These are phyloP conservation scores for Amiota mariae DNA, from an alignment of 2,888 invertebrate species.

Conservation along the genomic window DNA sequence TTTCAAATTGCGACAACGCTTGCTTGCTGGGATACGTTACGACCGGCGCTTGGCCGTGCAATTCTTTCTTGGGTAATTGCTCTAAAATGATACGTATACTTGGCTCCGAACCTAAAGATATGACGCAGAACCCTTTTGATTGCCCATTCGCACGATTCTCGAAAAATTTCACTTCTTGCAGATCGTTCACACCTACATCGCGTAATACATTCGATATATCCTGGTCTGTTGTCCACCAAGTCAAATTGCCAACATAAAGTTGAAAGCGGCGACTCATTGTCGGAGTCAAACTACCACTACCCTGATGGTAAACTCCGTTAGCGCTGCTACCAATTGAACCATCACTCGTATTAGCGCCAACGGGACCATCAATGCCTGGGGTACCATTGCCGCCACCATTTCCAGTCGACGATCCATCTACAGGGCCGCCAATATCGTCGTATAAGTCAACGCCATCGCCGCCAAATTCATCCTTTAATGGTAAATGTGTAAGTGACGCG, in stretches of 20 bases:
- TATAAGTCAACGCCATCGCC: constrained; percentile 90
- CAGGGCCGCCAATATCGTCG: constrained; percentile 94
- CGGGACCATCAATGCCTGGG: constrained; percentile 76
- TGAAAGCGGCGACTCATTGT: constrained; percentile 87
- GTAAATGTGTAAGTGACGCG: neutral
- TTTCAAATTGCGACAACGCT: constrained; percentile 88
- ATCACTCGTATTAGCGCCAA: constrained; percentile 76
- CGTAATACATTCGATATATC: constrained; percentile 93
- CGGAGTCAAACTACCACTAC: constrained; percentile 81
- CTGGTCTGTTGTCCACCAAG: constrained; percentile 99
- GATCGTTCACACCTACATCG: constrained; percentile 91
- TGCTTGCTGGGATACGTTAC: constrained; percentile 97
- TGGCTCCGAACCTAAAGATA: constrained; percentile 93
- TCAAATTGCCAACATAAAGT: constrained; percentile 97
- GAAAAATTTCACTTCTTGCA: constrained; percentile 98
- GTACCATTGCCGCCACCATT: constrained; percentile 79
- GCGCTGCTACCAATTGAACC: constrained; percentile 79
- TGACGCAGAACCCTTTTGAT: constrained; percentile 98
- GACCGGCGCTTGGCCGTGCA: constrained; percentile 95
- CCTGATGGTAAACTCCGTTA: constrained; percentile 82
- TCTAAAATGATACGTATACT: constrained; percentile 94
- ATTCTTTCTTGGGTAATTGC: constrained; percentile 92
- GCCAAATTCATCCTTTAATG: constrained; percentile 71
- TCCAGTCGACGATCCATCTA: constrained; percentile 77
- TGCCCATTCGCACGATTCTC: constrained; percentile 99